phyloP scores from a whole-genome alignment of 2,113 vertebrate genomes.

The Lynx canadensis region DNA sequence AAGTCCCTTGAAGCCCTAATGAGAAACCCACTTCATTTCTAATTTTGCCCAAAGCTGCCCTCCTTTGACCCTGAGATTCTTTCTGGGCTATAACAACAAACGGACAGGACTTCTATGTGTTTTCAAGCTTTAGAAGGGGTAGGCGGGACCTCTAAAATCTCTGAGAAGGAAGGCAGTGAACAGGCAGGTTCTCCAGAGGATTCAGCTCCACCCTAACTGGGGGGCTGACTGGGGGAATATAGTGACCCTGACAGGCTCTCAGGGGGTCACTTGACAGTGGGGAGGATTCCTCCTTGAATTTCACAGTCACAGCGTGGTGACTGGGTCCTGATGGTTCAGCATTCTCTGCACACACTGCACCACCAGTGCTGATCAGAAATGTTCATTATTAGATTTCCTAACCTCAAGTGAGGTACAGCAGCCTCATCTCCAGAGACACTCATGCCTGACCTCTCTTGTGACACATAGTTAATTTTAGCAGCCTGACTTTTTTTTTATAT shows the following conservation, averaged over 20 bases:
- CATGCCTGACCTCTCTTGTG: constrained; percentile 33
- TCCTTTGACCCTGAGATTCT: not conserved
- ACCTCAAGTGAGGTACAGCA: not conserved
- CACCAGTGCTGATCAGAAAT: not conserved
- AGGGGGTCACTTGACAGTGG: not conserved
- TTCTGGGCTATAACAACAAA: not conserved
- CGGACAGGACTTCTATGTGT: not conserved
- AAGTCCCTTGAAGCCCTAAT: not conserved
- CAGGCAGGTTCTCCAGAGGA: not conserved
- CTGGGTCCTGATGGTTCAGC: not conserved
- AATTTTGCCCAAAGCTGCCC: constrained; percentile 22
- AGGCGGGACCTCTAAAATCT: not conserved
- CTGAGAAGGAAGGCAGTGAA: constrained; percentile 1
- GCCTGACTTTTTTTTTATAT: not conserved
- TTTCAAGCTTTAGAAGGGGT: not conserved
- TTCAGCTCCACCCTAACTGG: not conserved
- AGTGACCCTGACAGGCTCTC: not conserved
- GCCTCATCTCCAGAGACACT: constrained; percentile 16
- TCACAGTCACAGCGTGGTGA: not conserved
- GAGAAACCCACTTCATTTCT: not conserved
- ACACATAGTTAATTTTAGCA: constrained; percentile 60
- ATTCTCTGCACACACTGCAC: not conserved
- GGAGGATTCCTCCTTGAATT: not conserved
- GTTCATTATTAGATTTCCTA: constrained; percentile 17
- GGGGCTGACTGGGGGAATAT: not conserved